Base-by-base conservation (phyloP, 2,113 vertebrate species). In the Neolamprologus cancellatus region DNA sequence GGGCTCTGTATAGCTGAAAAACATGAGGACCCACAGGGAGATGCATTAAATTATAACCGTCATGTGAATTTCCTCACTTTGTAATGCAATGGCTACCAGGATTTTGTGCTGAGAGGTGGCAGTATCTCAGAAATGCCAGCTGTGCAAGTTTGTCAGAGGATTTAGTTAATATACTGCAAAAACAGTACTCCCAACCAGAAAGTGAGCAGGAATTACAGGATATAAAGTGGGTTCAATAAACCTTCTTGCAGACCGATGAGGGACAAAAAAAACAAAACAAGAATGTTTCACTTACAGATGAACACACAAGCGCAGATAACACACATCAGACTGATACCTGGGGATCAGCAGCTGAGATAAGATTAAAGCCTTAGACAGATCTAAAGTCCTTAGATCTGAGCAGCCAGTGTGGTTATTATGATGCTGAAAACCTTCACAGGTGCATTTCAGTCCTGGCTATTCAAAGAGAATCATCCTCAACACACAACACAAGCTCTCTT, bases 1-100 rank as follows among this genome's bases (percentile, higher is more conserved):
- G 39, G 34, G 69, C 39, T 76, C 30, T 88, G 78, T 85, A 54
- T 79, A 82, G 34, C 81, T 85, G 78, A 88, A 84, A 84, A 84
- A 89, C 82, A 86, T 41, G 59, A 83, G 55, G 48, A 69, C 71
- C 54, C 86, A 89, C 20, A 55, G 84, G 87, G 82, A 88, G 85
- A 71, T 78, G 91, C 88, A 87, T 91, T 85, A 81, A 89, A 92
- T 82, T 23, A 92, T 91, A 66, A 76, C 10, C 55, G 87, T 90
- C 89, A 92, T 85, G 83, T 90, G 84, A 91, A 88, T 88, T 89
- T 89, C 81, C 52, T 87, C 61, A 86, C 39, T 84, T 71, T 85
- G 54, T 85, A 84, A 81, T 64, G 52, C 53, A 61, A 59, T 79
- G 83, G 76, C 71, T 83, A 64, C 52, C 34, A 79, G 5, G 39